Base-by-base conservation (phyloP, 2,888 invertebrate genomes). In the Caradrina clavipalpis region DNA sequence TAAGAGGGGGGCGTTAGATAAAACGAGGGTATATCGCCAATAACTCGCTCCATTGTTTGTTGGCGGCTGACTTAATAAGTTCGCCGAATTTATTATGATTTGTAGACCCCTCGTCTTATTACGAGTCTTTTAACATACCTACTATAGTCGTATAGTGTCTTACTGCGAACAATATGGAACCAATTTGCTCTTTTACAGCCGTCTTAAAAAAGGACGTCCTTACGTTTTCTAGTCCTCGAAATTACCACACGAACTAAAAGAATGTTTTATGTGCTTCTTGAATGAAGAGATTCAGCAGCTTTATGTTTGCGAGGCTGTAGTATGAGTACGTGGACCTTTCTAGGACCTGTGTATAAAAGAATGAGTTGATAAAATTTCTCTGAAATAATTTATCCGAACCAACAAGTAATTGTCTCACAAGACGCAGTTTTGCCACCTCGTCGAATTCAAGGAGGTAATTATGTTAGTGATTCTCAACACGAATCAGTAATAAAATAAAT, bases 31-130 rank as follows among this genome's bases (percentile, higher is more conserved):
- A 93, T 93, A 94, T 95, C 93, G 92, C 92, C 95, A 95, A 95
- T 95, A 95, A 94, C 94, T 92, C 90, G 92, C 89, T 90, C 94
- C 93, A 95, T 95, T 95, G 95, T 95, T 95, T 95, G 94, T 94
- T 91, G 93, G 93, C 93, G 92, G 92, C 92, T 91, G 94, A 94
- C 95, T 94, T 95, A 95, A 95, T 95, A 95, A 95, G 95, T 94
- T 93, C 93, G 86, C 90, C 92, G 88, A 94, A 95, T 95, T 94
- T 95, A 95, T 95, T 94, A 94, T 95, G 94, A 95, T 95, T 95
- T 94, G 93, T 94, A 90, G 92, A 88, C 90, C 91, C 91, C 90
- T 91, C 93, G 91, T 93, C 92, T 93, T 94, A 92, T 95, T 94
- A 94, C 87, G 90, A 87, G 86, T 87, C 88, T 90, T 91, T 91